Base-by-base conservation (phyloP, 2,888 invertebrate species). In the Drosophila affinis region DNA sequence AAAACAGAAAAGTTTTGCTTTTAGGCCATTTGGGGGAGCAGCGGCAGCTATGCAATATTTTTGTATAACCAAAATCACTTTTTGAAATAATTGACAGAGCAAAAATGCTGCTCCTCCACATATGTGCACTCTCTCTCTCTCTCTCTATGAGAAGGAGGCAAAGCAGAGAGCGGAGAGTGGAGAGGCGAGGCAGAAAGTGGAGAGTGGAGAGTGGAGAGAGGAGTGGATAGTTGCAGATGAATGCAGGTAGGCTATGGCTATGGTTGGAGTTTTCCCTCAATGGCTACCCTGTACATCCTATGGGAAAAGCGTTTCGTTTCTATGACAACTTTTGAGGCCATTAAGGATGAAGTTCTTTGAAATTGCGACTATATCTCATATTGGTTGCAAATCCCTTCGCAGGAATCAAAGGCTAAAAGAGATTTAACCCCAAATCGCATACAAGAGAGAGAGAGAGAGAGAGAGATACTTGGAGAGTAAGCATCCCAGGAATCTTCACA, bases 81-180 rank as follows among this genome's bases (percentile, higher is more conserved):
- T 71, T 73, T 58, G 61, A 73, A 75, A 73, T 73, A 75, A 73
- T 73, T 73, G 72, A 60, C 65, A 72, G 44, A 73, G 51, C 60
- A 57, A 57, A 48, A 62, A 59, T 46, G 59, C 47, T 70, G 60
- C 27, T 7, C 7, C 27, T 7, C 27, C 27, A 7, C 7, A 7
- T 27, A 24, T 18, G 18, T 18, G 1, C 18, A 18, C 18, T 18
- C 21, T 21, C 21, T 21, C 21, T 3, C 27, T 39, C 14, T 39
- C 39, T 39, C 39, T 39, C 39, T n/a, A n/a, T n/a, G n/a, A n/a
- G n/a, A n/a, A n/a, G n/a, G n/a, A 18, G 18, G 18, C 18, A 18
- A 2, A 18, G 18, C 2, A 2, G 18, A 18, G 18, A 18, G 18
- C 1, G 18, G 18, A 18, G 18, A 18, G 1, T 18, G 18, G 18